A percentile compares a stretch with the other conserved stretches of the same genome.
phyloP scores from a whole-genome alignment of 2,113 vertebrate species.

The Odontesthes bonariensis region DNA sequence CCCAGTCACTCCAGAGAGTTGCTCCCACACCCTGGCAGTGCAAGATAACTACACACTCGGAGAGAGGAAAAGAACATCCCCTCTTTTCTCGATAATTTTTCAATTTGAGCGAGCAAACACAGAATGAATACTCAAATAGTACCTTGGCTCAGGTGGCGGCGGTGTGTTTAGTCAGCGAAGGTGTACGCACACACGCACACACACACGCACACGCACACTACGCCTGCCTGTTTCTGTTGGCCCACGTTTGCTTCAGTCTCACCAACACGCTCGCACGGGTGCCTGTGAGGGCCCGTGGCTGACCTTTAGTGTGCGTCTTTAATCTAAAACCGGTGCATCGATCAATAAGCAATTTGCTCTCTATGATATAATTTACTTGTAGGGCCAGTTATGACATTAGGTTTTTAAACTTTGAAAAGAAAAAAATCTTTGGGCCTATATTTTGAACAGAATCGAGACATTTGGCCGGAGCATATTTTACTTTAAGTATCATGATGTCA shows the following conservation, averaged over 20 bases:
- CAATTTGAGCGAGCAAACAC: slow-evolving; percentile 89
- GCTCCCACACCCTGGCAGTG: slow-evolving; percentile 79
- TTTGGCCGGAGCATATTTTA: slow-evolving; percentile 25
- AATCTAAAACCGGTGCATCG: slow-evolving; percentile 78
- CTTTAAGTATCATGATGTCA: background rate
- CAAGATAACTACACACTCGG: slow-evolving; percentile 84
- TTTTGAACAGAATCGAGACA: slow-evolving; percentile 41
- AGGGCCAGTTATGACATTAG: slow-evolving; percentile 68
- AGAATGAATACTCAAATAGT: slow-evolving; percentile 83
- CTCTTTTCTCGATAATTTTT: slow-evolving; percentile 89
- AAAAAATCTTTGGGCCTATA: slow-evolving; percentile 44
- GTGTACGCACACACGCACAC: slow-evolving; percentile 13
- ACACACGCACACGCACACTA: slow-evolving; percentile 12
- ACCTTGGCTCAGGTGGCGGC: slow-evolving; percentile 72
- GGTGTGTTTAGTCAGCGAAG: slow-evolving; percentile 56
- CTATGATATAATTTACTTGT: slow-evolving; percentile 77
- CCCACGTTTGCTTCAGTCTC: slow-evolving; percentile 22
- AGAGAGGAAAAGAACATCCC: slow-evolving; percentile 61
- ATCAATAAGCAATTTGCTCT: slow-evolving; percentile 81
- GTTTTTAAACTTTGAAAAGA: slow-evolving; percentile 62
- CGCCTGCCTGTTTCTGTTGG: slow-evolving; percentile 19
- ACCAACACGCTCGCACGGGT: slow-evolving; percentile 2
- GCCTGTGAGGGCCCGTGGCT: slow-evolving; percentile 58
- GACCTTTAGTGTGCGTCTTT: slow-evolving; percentile 79
- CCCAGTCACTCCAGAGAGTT: slow-evolving; percentile 58